phyloP scores from a whole-genome alignment of 1,140 invertebrate genomes.

The Globodera rostochiensis region DNA sequence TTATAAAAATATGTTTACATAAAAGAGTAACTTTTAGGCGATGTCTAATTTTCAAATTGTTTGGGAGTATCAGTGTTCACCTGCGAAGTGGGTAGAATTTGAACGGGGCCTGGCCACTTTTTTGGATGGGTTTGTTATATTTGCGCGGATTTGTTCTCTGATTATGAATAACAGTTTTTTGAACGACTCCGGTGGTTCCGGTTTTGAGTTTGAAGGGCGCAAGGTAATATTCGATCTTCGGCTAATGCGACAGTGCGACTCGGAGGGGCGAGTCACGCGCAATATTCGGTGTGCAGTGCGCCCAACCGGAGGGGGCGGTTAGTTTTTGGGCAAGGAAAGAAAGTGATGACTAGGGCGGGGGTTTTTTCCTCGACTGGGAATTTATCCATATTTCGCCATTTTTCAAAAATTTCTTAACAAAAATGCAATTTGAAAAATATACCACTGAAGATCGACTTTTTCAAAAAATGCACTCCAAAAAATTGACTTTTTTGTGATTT shows the following conservation, averaged over 20 bases:
- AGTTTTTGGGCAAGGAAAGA: no score
- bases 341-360: no score
- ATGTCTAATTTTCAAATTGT: constrained; percentile 8
- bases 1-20: no score
- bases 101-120: constrained; percentile 5
- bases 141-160: background rate
- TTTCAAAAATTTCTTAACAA: no score
- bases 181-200: background rate
- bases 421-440: no score
- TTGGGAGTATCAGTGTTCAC: constrained; percentile 37
- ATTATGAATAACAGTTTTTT: background rate
- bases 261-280: constrained; percentile 6
- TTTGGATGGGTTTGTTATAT: constrained; percentile 21
- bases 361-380: no score
- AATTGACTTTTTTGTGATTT: no score
- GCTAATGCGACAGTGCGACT: constrained; percentile 18
- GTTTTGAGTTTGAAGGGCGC: constrained; percentile 20
- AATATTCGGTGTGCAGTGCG: constrained; percentile 22
- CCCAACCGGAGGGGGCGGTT: no score
- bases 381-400: no score
- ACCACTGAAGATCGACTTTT: no score
- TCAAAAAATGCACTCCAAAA: no score
- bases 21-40: no score
- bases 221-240: constrained; percentile 17
- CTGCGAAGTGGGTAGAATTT: constrained; percentile 30